Evolutionary conservation across 2,113 vertebrate genomes (phyloP), one percentile per base, ranked within the genome.

Genomic region (Nematolebias whitei): DNA sequence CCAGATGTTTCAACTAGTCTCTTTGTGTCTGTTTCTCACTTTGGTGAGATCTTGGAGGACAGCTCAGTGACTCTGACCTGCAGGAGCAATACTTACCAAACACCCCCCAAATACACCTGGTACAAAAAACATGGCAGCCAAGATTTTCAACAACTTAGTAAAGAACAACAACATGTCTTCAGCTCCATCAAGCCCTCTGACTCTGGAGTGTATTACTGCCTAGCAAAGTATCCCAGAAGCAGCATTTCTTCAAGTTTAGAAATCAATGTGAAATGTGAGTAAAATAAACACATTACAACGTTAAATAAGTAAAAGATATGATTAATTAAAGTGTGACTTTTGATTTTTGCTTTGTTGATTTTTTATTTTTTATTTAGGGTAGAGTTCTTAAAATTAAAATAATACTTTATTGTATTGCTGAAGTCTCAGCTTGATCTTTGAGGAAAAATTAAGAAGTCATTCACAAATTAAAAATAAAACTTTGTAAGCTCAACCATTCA

Each of bases 241-340:
- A 32, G 2, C 1, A 22, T 2, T 3, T 68, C 66, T 70, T 2
- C 20, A 32, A 11, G 7, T 16, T 22, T 44, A 14, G 3, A 3
- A 15, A 50, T 55, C 24, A 11, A 64, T 1, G 60, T 64, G 23
- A 50, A 64, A 57, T 64, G 69, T 72, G 53, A 72, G 69, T 72
- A 11, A 32, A 52, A 41, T 5, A 35, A 35, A 24, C 0, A 47
- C 16, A 24, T 20, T 13, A 16, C 4, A 24, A 24, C 1, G 15
- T 24, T 23, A 24, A 24, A 50, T 3, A 23, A 19, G 15, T 16
- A 1, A 6, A 11, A 23, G 4, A 11, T 9, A 16, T n/a, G 16
- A 41, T 10, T 35, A 8, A 35, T 8, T 35, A 35, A 35, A 5
- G 9, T 8, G 5, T 2, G 12, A 41, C 6, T 14, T 41, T 15